Evolutionary conservation across 2,113 vertebrate species (phyloP), one percentile per base, ranked within the genome.

Genomic region (Xyliphius kryptos): DNA sequence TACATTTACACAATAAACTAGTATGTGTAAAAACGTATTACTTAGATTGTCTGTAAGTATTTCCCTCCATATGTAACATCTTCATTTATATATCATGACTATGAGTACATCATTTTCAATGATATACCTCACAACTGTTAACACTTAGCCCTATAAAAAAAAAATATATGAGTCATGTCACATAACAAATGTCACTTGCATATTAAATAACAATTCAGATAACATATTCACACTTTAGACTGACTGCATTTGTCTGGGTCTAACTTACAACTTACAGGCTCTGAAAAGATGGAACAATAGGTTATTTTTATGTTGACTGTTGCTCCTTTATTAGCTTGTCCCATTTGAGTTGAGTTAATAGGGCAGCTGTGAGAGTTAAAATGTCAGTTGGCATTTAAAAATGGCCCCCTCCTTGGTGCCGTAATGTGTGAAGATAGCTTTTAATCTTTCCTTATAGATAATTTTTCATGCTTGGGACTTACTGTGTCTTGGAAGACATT

Each of bases 321-420:
- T 47, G 56, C 56, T 47, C 56, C 16, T 59, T 43, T 59, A 43
- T 59, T 59, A 12, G 41, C 43, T 32, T 47, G 56, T 59, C 56
- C 46, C 56, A 47, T 59, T 20, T 59, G 41, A 47, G 43, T 47
- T 22, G 43, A 59, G 43, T 43, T 47, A 43, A 59, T 59, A 46
- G 41, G 14, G 21, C 43, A 41, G 41, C 41, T 44, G 19, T 37
- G 17, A 21, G 41, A 21, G 41, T 41, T 11, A 32, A 26, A 40
- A 46, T 41, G 40, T 46, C 56, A 58, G 56, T 41, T 59, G 56
- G n/a, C 11, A 11, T 47, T 43, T 47, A 9, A 32, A 47, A 32
- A 47, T 41, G 6, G 9, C 43, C 43, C 19, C 56, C 20, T 6
- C 20, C n/a, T 32, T 47, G 10, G 41, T 15, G n/a, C 5, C 5